Percentiles rank a stretch among this genome's conserved stretches.
Conservation (phyloP, 35 echinoderm and acorn worm genomes). For the Anneissia japonica region DNA sequence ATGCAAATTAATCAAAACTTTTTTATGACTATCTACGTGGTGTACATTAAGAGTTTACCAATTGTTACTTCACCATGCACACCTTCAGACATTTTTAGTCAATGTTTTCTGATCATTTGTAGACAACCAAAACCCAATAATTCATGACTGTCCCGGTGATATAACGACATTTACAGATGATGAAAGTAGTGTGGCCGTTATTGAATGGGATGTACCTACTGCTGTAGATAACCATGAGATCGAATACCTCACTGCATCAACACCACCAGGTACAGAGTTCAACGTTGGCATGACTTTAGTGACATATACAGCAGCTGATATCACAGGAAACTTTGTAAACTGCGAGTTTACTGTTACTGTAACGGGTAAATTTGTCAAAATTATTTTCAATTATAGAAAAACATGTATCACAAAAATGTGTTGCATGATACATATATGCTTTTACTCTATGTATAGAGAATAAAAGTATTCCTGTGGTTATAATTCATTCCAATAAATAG, state of each 20-base stretch:
- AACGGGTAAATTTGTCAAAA: conserved; percentile 28
- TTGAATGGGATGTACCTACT: neutral
- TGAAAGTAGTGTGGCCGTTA: neutral
- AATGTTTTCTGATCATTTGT: too few species aligned
- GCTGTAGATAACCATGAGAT: conserved; percentile 12
- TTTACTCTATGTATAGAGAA: too few species aligned
- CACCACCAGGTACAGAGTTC: neutral
- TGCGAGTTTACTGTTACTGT: conserved; percentile 34
- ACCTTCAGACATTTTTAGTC: too few species aligned
- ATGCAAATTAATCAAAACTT: too few species aligned
- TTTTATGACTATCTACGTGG: too few species aligned
- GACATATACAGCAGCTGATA: conserved; percentile 1
- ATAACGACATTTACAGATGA: conserved; percentile 8
- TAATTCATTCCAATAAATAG: too few species aligned
- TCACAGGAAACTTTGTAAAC: conserved; percentile 1
- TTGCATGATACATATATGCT: too few species aligned
- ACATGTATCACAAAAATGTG: too few species aligned
- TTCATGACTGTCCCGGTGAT: conserved; percentile 2
- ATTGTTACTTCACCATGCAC: too few species aligned
- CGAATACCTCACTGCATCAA: neutral
- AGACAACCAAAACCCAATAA: conserved; percentile 20
- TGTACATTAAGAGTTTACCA: too few species aligned
- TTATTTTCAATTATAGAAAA: too few species aligned
- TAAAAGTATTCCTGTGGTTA: too few species aligned
- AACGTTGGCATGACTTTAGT: conserved; percentile 8